Percentiles rank a stretch among this genome's conserved stretches.
Conservation (phyloP, 2,797 vertebrate genomes). For the Myotis myotis region DNA sequence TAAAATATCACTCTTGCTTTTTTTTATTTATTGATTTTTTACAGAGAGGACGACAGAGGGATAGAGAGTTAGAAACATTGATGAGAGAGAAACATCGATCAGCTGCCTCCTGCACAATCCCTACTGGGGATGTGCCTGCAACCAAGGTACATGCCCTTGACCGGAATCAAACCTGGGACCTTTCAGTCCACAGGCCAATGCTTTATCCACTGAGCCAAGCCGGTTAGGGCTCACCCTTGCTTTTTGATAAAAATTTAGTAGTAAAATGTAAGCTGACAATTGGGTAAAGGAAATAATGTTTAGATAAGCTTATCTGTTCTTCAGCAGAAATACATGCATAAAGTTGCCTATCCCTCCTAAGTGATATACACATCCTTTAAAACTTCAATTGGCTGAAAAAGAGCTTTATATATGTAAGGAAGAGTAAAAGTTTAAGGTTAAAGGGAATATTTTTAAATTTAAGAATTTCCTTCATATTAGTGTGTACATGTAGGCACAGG, state of each 20-base stretch:
- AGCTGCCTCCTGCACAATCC: too few relatives aligned
- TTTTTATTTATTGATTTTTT: too few relatives aligned
- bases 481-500: background rate
- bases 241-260: background rate
- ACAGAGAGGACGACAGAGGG: too few relatives aligned
- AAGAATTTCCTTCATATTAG: background rate
- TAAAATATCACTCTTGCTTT: background rate
- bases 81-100: too few relatives aligned
- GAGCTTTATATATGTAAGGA: background rate
- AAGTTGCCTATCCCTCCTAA: background rate
- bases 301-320: background rate
- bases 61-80: too few relatives aligned
- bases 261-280: background rate
- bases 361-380: background rate
- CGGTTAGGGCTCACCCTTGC: background rate
- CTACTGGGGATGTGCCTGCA: too few relatives aligned
- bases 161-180: too few relatives aligned
- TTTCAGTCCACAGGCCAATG: too few relatives aligned
- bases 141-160: too few relatives aligned
- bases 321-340: background rate
- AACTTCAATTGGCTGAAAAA: background rate
- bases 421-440: background rate
- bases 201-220: too few relatives aligned
- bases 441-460: background rate
- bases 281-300: slow-evolving; percentile 14